These are phyloP conservation scores for Fregata magnificens DNA, from an alignment of 2,113 vertebrate species.

Conservation along the genomic window DNA sequence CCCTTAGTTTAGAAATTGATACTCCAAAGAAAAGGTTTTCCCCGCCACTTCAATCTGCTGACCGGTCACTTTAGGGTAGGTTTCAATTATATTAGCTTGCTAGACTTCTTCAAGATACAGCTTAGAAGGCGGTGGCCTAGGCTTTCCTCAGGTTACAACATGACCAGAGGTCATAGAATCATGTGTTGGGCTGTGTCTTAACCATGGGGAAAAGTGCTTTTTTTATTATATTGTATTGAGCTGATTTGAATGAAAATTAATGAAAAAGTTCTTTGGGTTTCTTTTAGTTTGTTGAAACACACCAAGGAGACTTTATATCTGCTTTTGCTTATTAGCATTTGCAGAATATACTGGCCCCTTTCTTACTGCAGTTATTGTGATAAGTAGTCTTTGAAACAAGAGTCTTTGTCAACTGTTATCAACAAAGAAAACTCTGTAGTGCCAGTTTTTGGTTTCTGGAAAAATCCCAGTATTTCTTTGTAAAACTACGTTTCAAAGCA, in stretches of 20 bases:
- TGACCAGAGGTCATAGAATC: not conserved
- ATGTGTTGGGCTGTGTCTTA: not conserved
- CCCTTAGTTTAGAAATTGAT: not conserved
- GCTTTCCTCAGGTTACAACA: not conserved
- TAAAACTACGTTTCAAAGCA: not conserved
- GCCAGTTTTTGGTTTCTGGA: not conserved
- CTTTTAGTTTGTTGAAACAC: not conserved
- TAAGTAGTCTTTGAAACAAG: not conserved
- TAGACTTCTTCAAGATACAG: not conserved
- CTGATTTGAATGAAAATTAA: not conserved
- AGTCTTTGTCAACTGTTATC: not conserved
- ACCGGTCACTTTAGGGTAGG: not conserved
- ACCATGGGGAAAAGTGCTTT: not conserved
- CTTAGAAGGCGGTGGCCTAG: not conserved
- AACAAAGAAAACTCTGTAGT: not conserved
- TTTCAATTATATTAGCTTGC: not conserved
- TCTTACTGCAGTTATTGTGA: not conserved
- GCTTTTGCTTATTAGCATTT: not conserved
- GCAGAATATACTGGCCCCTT: not conserved
- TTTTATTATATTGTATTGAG: not conserved
- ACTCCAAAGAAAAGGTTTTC: not conserved
- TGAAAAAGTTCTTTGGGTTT: rapidly evolving
- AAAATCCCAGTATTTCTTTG: not conserved
- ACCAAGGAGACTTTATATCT: not conserved
- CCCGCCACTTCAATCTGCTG: not conserved